These are phyloP conservation scores for Lutjanus campechanus DNA, from an alignment of 2,797 vertebrate genomes.

Conservation along the genomic window DNA sequence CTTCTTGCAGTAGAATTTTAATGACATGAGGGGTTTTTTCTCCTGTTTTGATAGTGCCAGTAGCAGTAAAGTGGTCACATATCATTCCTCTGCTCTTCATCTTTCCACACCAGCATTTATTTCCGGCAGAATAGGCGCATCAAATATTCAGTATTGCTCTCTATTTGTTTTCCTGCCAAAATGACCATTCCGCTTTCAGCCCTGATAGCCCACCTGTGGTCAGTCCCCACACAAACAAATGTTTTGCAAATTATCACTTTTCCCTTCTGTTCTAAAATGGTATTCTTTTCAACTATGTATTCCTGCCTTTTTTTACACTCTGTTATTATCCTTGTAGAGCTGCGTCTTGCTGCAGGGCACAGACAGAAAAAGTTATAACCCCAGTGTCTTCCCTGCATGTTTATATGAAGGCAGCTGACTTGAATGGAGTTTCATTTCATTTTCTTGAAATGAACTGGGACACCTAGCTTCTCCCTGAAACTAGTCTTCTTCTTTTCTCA, in stretches of 20 bases:
- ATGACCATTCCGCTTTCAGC: conserved; percentile 41
- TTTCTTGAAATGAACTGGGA: conserved; percentile 55
- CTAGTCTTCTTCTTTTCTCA: conserved; percentile 20
- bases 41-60: neutral
- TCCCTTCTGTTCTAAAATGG: conserved; percentile 31
- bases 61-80: conserved; percentile 20
- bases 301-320: conserved; percentile 20
- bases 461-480: conserved; percentile 38
- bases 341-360: conserved; percentile 49
- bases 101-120: conserved; percentile 19
- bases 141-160: conserved; percentile 48
- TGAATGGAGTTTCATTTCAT: conserved; percentile 37
- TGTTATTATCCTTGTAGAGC: conserved; percentile 49
- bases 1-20: conserved; percentile 19
- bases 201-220: conserved; percentile 60
- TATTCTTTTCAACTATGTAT: conserved; percentile 29
- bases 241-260: conserved; percentile 40
- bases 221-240: conserved; percentile 48
- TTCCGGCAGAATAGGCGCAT: conserved; percentile 45
- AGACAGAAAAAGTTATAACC: conserved; percentile 44
- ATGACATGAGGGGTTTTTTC: neutral
- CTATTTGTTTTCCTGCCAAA: conserved; percentile 50
- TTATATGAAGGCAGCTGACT: conserved; percentile 47
- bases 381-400: conserved; percentile 47
- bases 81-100: conserved; percentile 36